phyloP scores from a whole-genome alignment of 2,113 vertebrate genomes.

The Cepphus grylle region DNA sequence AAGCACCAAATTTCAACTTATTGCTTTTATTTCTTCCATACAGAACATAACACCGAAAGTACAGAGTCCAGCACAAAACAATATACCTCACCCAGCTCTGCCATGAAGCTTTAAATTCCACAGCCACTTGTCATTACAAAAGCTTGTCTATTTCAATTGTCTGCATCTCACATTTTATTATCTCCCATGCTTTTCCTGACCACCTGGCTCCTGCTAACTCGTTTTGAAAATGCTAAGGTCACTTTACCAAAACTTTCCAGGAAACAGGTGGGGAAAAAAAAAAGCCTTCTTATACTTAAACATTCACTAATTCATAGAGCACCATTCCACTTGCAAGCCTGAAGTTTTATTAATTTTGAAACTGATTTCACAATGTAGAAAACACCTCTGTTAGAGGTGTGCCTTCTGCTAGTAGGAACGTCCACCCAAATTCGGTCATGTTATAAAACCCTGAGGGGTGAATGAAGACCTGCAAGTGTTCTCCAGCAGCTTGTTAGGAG shows the following conservation, averaged over 20 bases:
- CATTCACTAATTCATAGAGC: neutral
- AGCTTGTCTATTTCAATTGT: neutral
- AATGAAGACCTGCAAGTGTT: rapidly evolving
- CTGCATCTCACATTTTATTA: neutral
- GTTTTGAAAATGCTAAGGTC: rapidly evolving
- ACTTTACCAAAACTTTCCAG: neutral
- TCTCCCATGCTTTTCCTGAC: neutral
- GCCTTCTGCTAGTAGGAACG: neutral
- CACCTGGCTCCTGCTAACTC: neutral
- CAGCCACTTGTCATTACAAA: neutral
- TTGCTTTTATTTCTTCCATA: neutral
- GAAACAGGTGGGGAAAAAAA: neutral
- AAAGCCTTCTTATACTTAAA: neutral
- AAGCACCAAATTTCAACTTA: neutral
- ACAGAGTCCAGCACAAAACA: neutral
- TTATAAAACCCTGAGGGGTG: neutral
- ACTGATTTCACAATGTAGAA: rapidly evolving
- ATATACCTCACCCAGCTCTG: neutral
- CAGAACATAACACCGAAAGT: neutral
- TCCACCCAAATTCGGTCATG: rapidly evolving
- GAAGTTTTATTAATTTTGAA: rapidly evolving
- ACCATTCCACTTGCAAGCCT: neutral
- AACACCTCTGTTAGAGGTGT: neutral
- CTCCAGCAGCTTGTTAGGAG: rapidly evolving
- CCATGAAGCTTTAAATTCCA: neutral